Evolutionary conservation across 2,797 vertebrate genomes (phyloP), one percentile per base, ranked within the genome.

Genomic region (Apogon talboti): DNA sequence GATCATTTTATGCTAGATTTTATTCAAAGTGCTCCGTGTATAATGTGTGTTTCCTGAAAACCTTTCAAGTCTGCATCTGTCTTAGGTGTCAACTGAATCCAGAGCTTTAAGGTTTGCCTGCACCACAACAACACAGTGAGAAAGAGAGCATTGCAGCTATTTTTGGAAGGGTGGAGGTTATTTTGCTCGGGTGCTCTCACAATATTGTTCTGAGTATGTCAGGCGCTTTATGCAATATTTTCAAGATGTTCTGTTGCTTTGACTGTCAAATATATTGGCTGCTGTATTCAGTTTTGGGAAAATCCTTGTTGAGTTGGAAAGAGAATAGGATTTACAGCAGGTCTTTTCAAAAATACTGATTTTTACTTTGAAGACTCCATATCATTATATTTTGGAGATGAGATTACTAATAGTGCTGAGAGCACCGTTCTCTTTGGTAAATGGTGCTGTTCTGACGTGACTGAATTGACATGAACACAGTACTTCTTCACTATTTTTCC

Each of bases 1-100:
- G 75, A 83, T 81, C 76, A 79, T 65, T 75, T 76, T 63, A 51
- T 47, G 69, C 46, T 40, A 6, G 16, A 79, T 66, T 66, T 51
- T 62, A 42, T 75, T 82, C 69, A 74, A 70, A 76, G 51, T 54
- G 37, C 40, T 60, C 35, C 66, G 21, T 58, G 42, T 76, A 41
- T 71, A 50, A 60, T 68, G 33, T 66, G 33, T 80, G 59, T 74
- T 83, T 79, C 66, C 46, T 46, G 19, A 62, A 78, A 60, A 43
- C 54, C 51, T 54, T 80, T 68, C 28, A 63, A 74, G 66, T 15
- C 51, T 57, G 47, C 21, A 21, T 59, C 38, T 66, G 64, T 75
- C 71, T 69, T 63, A 1, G 42, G 2, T 63, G 61, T 85, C 68
- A 74, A 40, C 21, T 24, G 13, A 79, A 70, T 63, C 43, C 35